Evolutionary conservation across 2,888 invertebrate species (phyloP).

Genomic region (Scaptomyza polygonia): DNA sequence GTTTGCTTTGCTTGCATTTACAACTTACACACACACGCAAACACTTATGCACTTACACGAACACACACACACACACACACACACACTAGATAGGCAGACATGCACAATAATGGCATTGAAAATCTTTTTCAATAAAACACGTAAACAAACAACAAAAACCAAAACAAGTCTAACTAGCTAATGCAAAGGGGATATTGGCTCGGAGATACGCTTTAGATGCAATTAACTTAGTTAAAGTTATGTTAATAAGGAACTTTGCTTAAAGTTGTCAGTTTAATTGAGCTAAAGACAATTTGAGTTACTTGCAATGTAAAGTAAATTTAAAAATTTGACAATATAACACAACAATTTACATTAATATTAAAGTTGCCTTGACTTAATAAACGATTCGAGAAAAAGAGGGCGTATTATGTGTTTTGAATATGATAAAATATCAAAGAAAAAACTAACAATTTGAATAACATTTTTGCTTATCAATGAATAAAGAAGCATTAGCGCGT

Average conservation of each 20-base stretch:
- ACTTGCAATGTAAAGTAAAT: too few relatives aligned
- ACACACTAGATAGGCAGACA: slow-evolving; percentile 36
- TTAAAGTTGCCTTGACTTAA: not conserved
- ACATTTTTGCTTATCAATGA: not conserved
- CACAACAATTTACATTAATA: not conserved
- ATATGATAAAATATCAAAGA: not conserved
- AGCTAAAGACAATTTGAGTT: too few relatives aligned
- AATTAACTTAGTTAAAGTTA: not conserved
- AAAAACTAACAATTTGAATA: not conserved
- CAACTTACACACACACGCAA: slow-evolving; percentile 60
- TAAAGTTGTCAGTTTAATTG: not conserved
- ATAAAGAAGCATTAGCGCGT: not conserved
- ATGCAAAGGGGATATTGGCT: slow-evolving; percentile 18
- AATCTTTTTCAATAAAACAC: slow-evolving; percentile 80
- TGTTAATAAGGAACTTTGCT: not conserved
- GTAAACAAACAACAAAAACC: slow-evolving; percentile 76
- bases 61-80: slow-evolving; percentile 51
- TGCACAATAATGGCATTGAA: slow-evolving; percentile 76
- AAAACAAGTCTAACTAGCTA: slow-evolving; percentile 58
- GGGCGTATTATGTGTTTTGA: too few relatives aligned
- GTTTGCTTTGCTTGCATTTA: slow-evolving; percentile 78
- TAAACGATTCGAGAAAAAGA: too few relatives aligned
- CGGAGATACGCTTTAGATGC: slow-evolving; percentile 27
- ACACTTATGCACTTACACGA: slow-evolving; percentile 16
- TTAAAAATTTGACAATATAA: not conserved